Base-by-base conservation (phyloP, 2,113 vertebrate genomes). In the Helogale parvula region DNA sequence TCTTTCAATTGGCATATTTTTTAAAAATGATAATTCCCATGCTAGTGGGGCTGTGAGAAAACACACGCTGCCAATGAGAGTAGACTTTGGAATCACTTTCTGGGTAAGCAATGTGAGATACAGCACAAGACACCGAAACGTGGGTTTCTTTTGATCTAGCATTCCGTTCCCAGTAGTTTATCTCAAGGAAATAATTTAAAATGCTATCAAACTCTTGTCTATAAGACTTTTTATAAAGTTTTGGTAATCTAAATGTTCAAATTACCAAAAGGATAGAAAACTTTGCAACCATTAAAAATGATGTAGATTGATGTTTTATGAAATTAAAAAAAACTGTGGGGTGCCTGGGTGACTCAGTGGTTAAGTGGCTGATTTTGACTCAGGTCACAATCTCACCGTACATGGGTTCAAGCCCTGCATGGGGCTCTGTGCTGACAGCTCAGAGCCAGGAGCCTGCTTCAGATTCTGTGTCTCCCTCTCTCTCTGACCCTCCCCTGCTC, bases 111-210 rank as follows among this genome's bases (percentile, higher is more conserved):
- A 41, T 65, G 71, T 82, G 68, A 92, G 68, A 47, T 65, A 77
- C 29, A 66, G 54, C 31, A 82, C 82, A 94, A 92, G 35, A 10
- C 41, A 57, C 47, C 81, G 80, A 92, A 87, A 35, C 33, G 23
- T 79, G 23, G 2, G 27, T 45, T 86, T 65, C 90, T 81, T 83
- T 90, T 77, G 72, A 93, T n/a, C 80, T 13, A 76, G 71, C 11
- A 57, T 85, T 76, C 50, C 19, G 86, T 57, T 57, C 92, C 66
- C 52, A 63, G 50, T 52, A 38, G 27, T 69, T 76, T 81, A 82
- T 92, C 12, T n/a, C 88, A 94, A 79, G 23, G 63, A 93, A 86
- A 52, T 52, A 77, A 93, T 76, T 95, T 76, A 84, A 77, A 95
- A 90, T 81, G 45, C 25, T 71, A 82, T 65, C 76, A 91, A 93